A percentile compares a stretch with the other conserved stretches of the same genome.
phyloP scores from a whole-genome alignment of 2,797 vertebrate species.

The Cryptoprocta ferox region DNA sequence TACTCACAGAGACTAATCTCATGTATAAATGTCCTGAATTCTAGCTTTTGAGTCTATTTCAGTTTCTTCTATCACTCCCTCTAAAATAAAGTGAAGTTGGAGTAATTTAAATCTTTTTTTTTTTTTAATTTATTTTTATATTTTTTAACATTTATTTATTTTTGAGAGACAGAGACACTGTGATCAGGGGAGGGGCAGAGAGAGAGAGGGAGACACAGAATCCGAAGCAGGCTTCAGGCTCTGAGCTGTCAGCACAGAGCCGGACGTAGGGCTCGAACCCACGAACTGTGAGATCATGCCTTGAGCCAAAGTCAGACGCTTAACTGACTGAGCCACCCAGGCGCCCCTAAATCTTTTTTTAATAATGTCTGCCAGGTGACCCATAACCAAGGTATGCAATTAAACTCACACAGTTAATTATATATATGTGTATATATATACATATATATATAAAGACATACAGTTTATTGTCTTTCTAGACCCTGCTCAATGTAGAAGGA shows the following conservation, averaged over 20 bases:
- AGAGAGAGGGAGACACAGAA: too few species aligned
- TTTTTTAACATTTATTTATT: too few species aligned
- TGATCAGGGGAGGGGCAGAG: too few species aligned
- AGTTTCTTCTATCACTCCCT: background rate
- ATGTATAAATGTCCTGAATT: background rate
- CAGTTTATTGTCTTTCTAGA: background rate
- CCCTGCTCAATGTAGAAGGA: background rate
- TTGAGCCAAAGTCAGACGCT: too few species aligned
- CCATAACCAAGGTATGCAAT: background rate
- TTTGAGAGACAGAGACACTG: too few species aligned
- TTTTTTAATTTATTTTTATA: too few species aligned
- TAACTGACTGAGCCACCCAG: too few species aligned
- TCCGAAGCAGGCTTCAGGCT: too few species aligned
- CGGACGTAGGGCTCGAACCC: too few species aligned
- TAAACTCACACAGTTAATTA: background rate
- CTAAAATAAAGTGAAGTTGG: background rate
- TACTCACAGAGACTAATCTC: background rate
- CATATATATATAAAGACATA: background rate
- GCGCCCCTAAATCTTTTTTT: background rate
- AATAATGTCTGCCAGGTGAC: background rate
- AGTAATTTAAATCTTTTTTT: background rate
- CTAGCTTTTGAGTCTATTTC: background rate
- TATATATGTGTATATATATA: background rate
- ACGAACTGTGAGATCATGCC: too few species aligned
- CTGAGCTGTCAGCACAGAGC: too few species aligned